Evolutionary conservation across 2,888 invertebrate genomes (phyloP).

Genomic region (Augochlorella aurata): DNA sequence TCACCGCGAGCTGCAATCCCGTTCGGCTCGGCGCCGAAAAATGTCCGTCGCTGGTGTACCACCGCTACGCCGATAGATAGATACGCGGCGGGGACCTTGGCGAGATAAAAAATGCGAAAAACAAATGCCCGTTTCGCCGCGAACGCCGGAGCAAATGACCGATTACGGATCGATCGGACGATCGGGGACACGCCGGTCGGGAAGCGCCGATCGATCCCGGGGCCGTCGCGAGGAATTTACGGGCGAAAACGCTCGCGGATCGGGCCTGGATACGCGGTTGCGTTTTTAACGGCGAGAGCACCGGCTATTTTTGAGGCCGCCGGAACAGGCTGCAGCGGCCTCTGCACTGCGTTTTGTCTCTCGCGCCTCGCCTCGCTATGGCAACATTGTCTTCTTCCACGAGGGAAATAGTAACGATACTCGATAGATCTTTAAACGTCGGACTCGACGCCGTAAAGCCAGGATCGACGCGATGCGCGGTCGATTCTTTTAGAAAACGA

Average conservation of each 20-base stretch:
- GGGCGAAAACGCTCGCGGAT: neutral
- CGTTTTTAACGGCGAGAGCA: conserved; percentile 53
- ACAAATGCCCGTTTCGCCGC: conserved; percentile 27
- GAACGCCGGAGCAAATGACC: conserved; percentile 43
- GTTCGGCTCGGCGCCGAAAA: conserved; percentile 32
- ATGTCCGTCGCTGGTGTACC: conserved; percentile 9
- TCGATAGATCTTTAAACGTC: too few relatives aligned
- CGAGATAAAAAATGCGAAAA: conserved; percentile 43
- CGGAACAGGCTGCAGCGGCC: conserved; percentile 30
- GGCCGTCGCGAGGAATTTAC: neutral
- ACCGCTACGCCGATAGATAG: conserved; percentile 2
- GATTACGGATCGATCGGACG: conserved; percentile 35
- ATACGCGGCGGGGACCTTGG: conserved; percentile 9
- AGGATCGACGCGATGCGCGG: too few relatives aligned
- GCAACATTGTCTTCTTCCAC: neutral
- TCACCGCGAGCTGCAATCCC: conserved; percentile 62
- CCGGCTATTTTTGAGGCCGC: conserved; percentile 49
- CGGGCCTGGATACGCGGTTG: conserved; percentile 8
- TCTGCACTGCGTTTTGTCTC: conserved; percentile 37
- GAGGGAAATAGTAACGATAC: too few relatives aligned
- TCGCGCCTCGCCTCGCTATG: neutral
- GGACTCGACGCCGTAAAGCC: too few relatives aligned
- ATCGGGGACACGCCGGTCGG: neutral
- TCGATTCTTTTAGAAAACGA: too few relatives aligned
- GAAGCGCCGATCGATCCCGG: neutral